A percentile compares a stretch with the other conserved stretches of the same genome.
Evolutionary conservation across 2,888 invertebrate species (phyloP).

Genomic region (Synergus umbraculus): DNA sequence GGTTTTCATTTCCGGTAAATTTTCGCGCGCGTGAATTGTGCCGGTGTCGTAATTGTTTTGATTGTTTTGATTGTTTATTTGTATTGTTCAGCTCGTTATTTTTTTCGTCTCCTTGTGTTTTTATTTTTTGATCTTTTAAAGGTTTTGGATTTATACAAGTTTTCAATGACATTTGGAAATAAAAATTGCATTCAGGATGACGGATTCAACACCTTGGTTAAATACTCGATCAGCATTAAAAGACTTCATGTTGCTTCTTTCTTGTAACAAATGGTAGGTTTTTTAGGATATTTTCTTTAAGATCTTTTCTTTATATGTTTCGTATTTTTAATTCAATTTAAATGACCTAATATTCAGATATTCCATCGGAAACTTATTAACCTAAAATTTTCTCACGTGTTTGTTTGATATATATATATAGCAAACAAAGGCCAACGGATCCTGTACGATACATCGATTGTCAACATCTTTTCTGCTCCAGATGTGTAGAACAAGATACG

Average conservation of each 20-base stretch:
- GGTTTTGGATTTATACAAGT: background rate
- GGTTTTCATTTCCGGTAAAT: background rate
- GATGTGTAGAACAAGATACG: conserved; percentile 52
- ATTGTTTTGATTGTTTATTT: background rate
- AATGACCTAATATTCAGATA: background rate
- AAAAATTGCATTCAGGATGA: background rate
- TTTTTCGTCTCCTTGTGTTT: background rate
- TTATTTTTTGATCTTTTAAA: background rate
- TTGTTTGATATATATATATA: conserved; percentile 42
- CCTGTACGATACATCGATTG: conserved; percentile 60
- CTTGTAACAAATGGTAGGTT: conserved; percentile 56
- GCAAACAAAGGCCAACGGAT: conserved; percentile 47
- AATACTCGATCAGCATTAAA: conserved; percentile 44
- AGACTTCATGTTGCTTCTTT: conserved; percentile 48
- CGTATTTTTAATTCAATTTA: background rate
- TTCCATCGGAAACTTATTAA: background rate
- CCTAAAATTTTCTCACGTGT: conserved; percentile 10
- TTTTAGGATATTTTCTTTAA: background rate
- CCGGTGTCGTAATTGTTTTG: background rate
- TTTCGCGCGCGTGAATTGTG: background rate
- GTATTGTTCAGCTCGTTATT: background rate
- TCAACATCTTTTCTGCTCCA: conserved; percentile 64
- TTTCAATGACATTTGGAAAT: background rate
- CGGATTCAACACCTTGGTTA: background rate
- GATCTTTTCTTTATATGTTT: background rate